Evolutionary conservation across 1,140 invertebrate species (phyloP), one percentile per base, ranked within the genome.

Genomic region (Drosophila subpulchrella): DNA sequence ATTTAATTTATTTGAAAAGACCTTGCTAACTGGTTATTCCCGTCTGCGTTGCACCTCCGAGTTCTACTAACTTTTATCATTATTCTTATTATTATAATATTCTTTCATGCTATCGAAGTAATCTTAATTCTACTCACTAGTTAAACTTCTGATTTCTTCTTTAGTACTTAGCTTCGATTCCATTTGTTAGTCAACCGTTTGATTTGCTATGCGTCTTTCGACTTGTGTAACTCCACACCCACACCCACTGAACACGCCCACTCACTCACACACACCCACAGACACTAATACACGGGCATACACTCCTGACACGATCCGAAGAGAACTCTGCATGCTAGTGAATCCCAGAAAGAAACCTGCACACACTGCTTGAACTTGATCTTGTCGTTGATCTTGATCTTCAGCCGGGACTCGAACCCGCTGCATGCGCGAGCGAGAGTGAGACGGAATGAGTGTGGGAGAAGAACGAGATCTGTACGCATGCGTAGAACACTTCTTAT

Each of bases 141-240:
- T 83, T 84, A 39, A 44, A 55, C 24, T 68, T 41, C 58, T 74
- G 24, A 65, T 62, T 78, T 68, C 30, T 61, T 75, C 46, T 75
- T 75, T 63, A 85, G 78, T 51, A 66, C 47, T 81, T 65, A 75
- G 70, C 65, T 56, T 59, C 50, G 30, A 50, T n/a, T 79, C 59
- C 60, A 66, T 76, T 61, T 81, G 50, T 65, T 78, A 72, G 72
- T 41, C 57, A 58, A 71, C 53, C 74, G 56, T 75, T 75, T 86
- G 57, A 79, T 82, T 88, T 86, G 83, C 79, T 88, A 86, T 86
- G 82, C 83, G 75, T 75, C 61, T 85, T 63, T 78, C 46, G 68
- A 86, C 73, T 74, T 80, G 72, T 79, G 74, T 71, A 59, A 56
- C 48, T 73, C 41, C 54, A 57, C 48, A 71, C 36, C 32, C 46